Evolutionary conservation across 2,888 invertebrate genomes (phyloP).

Genomic region (Hemicrepidius hirtus): DNA sequence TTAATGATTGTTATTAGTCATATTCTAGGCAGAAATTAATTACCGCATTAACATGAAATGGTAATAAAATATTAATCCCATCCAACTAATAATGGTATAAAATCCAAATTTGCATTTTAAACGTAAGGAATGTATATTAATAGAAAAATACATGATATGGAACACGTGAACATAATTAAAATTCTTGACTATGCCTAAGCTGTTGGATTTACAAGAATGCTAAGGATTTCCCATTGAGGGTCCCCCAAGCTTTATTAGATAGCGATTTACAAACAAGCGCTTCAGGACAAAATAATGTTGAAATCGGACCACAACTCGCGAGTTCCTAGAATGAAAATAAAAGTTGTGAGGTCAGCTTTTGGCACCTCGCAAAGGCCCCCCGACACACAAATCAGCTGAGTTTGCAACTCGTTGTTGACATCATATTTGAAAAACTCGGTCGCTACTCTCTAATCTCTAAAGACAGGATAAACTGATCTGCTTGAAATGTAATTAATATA

Average conservation of each 20-base stretch:
- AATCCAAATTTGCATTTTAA: background rate
- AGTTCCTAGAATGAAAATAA: conserved; percentile 32
- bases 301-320: conserved; percentile 13
- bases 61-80: too few relatives aligned
- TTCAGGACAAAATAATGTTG: conserved; percentile 8
- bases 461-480: background rate
- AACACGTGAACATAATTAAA: conserved; percentile 14
- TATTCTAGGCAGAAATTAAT: too few relatives aligned
- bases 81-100: background rate
- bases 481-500: background rate
- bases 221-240: conserved; percentile 9
- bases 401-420: conserved; percentile 32
- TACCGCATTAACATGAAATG: too few relatives aligned
- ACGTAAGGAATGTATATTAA: background rate
- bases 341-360: conserved; percentile 27
- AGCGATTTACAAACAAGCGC: conserved; percentile 2
- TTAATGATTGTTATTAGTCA: too few relatives aligned
- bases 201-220: conserved; percentile 15
- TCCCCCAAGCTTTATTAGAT: background rate
- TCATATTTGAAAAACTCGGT: conserved; percentile 35
- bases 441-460: conserved; percentile 2
- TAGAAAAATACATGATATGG: background rate
- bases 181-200: conserved; percentile 5
- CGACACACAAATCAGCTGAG: conserved; percentile 35
- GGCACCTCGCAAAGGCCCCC: conserved; percentile 41